phyloP scores from a whole-genome alignment of 2,888 invertebrate genomes.

The Pollenia angustigena region DNA sequence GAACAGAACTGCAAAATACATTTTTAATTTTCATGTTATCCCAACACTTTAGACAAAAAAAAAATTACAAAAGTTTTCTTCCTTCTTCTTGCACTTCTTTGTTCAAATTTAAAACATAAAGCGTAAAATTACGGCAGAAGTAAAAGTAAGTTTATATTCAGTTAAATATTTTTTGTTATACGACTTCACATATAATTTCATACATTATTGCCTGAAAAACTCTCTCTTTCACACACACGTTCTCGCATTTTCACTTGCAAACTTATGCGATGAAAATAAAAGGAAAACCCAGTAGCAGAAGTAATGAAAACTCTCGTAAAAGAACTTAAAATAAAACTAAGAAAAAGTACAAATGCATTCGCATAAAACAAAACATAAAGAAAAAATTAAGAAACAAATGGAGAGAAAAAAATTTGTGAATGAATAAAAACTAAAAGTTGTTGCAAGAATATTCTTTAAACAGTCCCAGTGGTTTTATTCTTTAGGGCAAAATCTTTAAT shows the following conservation, averaged over 20 bases:
- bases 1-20: not conserved
- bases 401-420: not conserved
- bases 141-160: conserved; percentile 38
- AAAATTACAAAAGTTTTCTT: conserved; percentile 11
- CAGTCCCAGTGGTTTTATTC: not conserved
- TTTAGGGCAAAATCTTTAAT: not conserved
- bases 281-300: not conserved
- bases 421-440: conserved; percentile 31
- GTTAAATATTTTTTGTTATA: conserved; percentile 72
- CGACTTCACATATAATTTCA: conserved; percentile 44
- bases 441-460: not conserved
- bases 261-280: not conserved
- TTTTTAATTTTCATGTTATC: not conserved
- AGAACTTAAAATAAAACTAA: conserved; percentile 28
- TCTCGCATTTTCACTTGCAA: not conserved
- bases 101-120: not conserved
- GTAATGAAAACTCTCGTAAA: conserved; percentile 23
- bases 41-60: not conserved
- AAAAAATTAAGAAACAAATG: no score
- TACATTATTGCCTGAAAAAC: conserved; percentile 26
- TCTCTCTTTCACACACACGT: not conserved
- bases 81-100: not conserved
- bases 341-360: conserved; percentile 31
- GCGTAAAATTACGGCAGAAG: not conserved
- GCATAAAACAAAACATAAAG: not conserved